Evolutionary conservation across 2,113 vertebrate species (phyloP), one percentile per base, ranked within the genome.

Genomic region (Polypterus bichir): DNA sequence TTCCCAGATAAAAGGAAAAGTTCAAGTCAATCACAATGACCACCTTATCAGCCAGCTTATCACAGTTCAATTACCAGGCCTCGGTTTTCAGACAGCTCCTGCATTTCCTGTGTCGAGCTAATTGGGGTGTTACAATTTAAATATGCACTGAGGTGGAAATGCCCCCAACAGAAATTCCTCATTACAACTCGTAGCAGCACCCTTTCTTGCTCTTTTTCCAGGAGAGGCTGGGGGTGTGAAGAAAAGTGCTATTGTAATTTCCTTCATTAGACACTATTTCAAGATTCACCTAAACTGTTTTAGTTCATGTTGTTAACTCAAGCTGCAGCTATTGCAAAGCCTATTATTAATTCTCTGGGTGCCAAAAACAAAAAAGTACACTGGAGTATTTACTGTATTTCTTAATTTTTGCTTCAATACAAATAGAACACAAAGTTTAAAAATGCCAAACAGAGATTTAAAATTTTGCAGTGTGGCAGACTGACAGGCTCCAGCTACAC

Each of bases 231-330:
- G 62, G 45, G 45, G 57, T 56, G 9, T 48, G 47, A 56, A 56
- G n/a, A 10, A 63, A 57, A 63, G 7, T 56, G 44, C 10, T 56
- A 54, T 7, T 27, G 27, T 53, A 54, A 51, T 52, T 61, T 44
- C 53, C n/a, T 48, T 54, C 64, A 60, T 59, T 59, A 46, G 48
- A 60, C 27, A 10, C 51, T 60, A 60, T 45, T 61, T 61, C 59
- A 61, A 6, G 49, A 48, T 47, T 9, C 44, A 3, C n/a, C 58
- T 47, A 4, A 59, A 45, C 5, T 11, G 47, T 5, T 27, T 44
- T 49, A 44, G 52, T 48, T 61, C 47, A 60, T 48, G 10, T 10
- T 48, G 10, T 10, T 48, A 27, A 11, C 59, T 27, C n/a, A 60
- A 8, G 59, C 47, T 60, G 3, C 11, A 49, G 10, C 47, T 60